Evolutionary conservation across 2,888 invertebrate genomes (phyloP).

Genomic region (Apodemia zela): DNA sequence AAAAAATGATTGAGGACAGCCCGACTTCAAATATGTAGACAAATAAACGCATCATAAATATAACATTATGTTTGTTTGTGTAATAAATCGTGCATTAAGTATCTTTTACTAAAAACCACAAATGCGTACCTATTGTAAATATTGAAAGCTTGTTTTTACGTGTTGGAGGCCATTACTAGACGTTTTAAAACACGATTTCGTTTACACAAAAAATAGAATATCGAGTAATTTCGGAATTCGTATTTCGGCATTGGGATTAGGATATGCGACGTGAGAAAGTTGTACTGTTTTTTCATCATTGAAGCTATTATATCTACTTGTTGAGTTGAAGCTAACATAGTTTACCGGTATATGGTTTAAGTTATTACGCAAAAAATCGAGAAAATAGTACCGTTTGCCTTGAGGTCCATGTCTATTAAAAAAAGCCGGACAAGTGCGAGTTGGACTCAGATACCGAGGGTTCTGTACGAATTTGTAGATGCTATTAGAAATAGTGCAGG

Average conservation of each 20-base stretch:
- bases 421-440: too few relatives aligned
- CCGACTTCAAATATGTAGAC: slow-evolving; percentile 29
- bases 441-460: too few relatives aligned
- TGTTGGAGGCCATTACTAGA: background rate
- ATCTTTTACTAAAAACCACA: slow-evolving; percentile 27
- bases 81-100: slow-evolving; percentile 35
- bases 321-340: too few relatives aligned
- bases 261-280: too few relatives aligned
- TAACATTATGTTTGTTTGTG: slow-evolving; percentile 35
- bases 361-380: too few relatives aligned
- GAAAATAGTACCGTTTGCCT: too few relatives aligned
- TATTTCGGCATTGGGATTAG: background rate
- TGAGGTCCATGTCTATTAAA: too few relatives aligned
- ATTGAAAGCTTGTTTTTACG: slow-evolving; percentile 6
- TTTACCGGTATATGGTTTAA: too few relatives aligned
- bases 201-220: slow-evolving; percentile 2
- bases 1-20: slow-evolving; percentile 39
- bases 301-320: too few relatives aligned
- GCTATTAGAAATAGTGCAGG: too few relatives aligned
- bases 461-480: too few relatives aligned
- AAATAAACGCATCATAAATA: slow-evolving; percentile 40
- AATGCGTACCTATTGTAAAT: slow-evolving; percentile 12
- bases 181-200: background rate
- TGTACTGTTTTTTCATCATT: too few relatives aligned
- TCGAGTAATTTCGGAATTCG: background rate